Percentiles rank a stretch among this genome's conserved stretches.
phyloP scores from a whole-genome alignment of 1,140 invertebrate genomes.

The Arctopsyche grandis region DNA sequence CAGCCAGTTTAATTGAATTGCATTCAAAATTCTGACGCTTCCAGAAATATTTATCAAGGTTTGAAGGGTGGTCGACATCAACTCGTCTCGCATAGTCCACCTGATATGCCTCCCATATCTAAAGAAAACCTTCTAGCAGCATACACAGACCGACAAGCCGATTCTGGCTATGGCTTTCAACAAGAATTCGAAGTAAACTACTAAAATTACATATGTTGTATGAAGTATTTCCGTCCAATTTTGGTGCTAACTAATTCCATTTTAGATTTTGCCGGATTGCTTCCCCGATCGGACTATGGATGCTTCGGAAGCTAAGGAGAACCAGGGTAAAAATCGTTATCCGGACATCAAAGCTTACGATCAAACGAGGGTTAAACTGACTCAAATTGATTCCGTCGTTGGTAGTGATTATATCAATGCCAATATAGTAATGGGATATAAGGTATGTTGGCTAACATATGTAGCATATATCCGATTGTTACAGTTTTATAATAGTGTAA shows the following conservation, averaged over 20 bases:
- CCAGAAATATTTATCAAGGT: conserved; percentile 59
- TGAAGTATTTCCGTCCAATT: conserved; percentile 18
- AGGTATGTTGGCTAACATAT: conserved; percentile 65
- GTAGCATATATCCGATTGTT: conserved; percentile 2
- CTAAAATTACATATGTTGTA: background rate
- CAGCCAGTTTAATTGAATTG: too few species aligned
- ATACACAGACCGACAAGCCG: conserved; percentile 82
- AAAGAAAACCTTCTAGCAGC: conserved; percentile 76
- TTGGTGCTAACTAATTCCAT: background rate
- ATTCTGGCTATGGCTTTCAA: conserved; percentile 89
- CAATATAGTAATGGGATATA: conserved; percentile 90
- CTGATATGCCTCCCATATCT: conserved; percentile 83
- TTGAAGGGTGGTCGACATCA: conserved; percentile 71
- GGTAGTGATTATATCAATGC: conserved; percentile 94
- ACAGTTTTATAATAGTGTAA: background rate
- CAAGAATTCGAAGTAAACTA: conserved; percentile 79
- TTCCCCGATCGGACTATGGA: conserved; percentile 88
- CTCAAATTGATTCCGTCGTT: conserved; percentile 77
- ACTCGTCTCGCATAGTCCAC: conserved; percentile 73
- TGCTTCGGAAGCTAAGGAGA: conserved; percentile 88
- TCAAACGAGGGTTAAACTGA: conserved; percentile 87
- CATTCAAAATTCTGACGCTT: conserved; percentile 14
- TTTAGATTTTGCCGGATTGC: conserved; percentile 79
- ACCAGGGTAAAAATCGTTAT: conserved; percentile 87
- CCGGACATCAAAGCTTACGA: conserved; percentile 93